Evolutionary conservation across 2,113 vertebrate species (phyloP).

Genomic region (Heteronetta atricapilla): DNA sequence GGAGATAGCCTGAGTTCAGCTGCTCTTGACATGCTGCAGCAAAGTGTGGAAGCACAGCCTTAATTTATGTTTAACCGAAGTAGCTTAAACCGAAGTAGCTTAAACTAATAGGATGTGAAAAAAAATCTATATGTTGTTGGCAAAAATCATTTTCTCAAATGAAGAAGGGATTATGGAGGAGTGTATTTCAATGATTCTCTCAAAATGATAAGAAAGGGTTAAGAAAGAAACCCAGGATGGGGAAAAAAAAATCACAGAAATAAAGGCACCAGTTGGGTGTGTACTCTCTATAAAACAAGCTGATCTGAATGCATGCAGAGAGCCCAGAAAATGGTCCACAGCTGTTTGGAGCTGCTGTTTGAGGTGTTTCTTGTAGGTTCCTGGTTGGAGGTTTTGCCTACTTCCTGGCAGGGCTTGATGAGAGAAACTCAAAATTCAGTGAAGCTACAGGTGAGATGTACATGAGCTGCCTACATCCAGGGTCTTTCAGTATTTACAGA

Average conservation of each 20-base stretch:
- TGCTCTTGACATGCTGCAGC: neutral
- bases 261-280: neutral
- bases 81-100: neutral
- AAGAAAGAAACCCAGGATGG: neutral
- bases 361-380: neutral
- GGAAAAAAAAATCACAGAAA: neutral
- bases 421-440: neutral
- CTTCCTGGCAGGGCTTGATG: neutral
- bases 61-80: neutral
- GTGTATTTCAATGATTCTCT: neutral
- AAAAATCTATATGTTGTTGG: neutral
- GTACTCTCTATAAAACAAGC: neutral
- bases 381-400: neutral
- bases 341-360: neutral
- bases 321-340: neutral
- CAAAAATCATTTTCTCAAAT: neutral
- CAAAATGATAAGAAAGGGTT: neutral
- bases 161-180: neutral
- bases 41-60: accelerated
- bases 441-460: neutral
- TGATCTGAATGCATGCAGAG: neutral
- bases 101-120: neutral
- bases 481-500: neutral
- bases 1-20: neutral
- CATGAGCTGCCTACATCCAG: neutral